Conservation (phyloP, 2,797 vertebrate species). For the Neostethus bicornis region DNA sequence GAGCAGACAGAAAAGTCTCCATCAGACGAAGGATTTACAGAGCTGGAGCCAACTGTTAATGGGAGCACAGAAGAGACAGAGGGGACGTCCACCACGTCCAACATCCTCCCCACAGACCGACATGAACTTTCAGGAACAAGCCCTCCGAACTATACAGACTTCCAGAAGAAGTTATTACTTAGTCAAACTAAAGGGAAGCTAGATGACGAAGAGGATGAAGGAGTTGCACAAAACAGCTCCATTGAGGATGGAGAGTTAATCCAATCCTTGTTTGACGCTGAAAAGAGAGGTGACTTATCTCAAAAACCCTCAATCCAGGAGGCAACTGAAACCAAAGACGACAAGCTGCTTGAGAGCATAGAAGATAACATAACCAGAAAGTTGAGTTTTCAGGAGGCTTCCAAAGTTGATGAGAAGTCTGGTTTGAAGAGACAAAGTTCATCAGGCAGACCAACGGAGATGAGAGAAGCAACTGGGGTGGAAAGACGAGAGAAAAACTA, state of each 20-base stretch:
- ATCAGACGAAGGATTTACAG: slow-evolving; percentile 86
- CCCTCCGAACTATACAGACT: slow-evolving; percentile 4
- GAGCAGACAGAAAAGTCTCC: slow-evolving; percentile 83
- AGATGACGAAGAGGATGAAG: slow-evolving; percentile 70
- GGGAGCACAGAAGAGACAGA: slow-evolving; percentile 55
- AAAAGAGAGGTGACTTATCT: slow-evolving; percentile 28
- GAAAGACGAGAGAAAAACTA: slow-evolving; percentile 79
- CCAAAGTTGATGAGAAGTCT: slow-evolving; percentile 53
- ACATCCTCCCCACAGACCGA: slow-evolving; percentile 30
- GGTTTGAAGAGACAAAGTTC: slow-evolving; percentile 47
- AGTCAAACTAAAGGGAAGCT: slow-evolving; percentile 39
- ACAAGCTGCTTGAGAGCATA: slow-evolving; percentile 41
- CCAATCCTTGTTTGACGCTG: slow-evolving; percentile 48
- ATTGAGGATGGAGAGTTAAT: slow-evolving; percentile 62
- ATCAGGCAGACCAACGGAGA: slow-evolving; percentile 63
- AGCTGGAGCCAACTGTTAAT: slow-evolving; percentile 82
- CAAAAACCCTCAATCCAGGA: slow-evolving; percentile 25
- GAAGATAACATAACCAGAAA: slow-evolving; percentile 23
- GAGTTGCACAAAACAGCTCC: slow-evolving; percentile 67
- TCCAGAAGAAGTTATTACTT: slow-evolving; percentile 11
- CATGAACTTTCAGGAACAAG: slow-evolving; percentile 25
- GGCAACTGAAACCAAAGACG: slow-evolving; percentile 49
- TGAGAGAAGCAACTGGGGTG: slow-evolving; percentile 55
- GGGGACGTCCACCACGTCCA: slow-evolving; percentile 40
- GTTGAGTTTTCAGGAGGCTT: slow-evolving; percentile 55